phyloP scores from a whole-genome alignment of 2,113 vertebrate genomes.

The Ageneiosus marmoratus region DNA sequence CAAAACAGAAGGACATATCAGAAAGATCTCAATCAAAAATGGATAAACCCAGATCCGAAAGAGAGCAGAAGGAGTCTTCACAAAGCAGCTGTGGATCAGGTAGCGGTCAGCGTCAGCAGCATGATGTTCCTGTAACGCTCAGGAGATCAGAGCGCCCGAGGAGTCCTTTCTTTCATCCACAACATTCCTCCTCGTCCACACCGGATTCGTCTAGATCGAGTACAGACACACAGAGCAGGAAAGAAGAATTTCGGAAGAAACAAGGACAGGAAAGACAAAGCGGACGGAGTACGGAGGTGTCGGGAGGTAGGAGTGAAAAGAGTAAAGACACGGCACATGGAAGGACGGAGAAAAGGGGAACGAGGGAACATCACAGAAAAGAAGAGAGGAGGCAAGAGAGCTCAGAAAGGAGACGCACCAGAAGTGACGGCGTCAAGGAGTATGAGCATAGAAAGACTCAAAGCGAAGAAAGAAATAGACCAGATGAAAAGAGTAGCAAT shows the following conservation, averaged over 20 bases:
- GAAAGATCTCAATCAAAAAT: conserved; percentile 37
- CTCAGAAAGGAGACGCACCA: conserved; percentile 22
- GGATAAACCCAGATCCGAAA: conserved; percentile 60
- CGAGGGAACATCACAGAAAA: conserved; percentile 58
- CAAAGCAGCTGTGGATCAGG: conserved; percentile 68
- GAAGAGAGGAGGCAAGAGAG: conserved; percentile 51
- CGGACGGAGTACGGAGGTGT: conserved; percentile 39
- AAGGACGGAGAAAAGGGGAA: conserved; percentile 47
- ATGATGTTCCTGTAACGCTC: conserved; percentile 58
- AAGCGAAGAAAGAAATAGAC: background rate
- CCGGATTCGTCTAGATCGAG: conserved; percentile 14
- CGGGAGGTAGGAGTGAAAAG: conserved; percentile 55
- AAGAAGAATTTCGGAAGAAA: conserved; percentile 44
- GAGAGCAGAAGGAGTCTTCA: conserved; percentile 64
- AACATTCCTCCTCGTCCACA: background rate
- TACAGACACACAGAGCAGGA: conserved; percentile 1
- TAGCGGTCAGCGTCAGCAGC: conserved; percentile 60
- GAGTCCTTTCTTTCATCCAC: conserved; percentile 48
- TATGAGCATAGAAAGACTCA: conserved; percentile 11
- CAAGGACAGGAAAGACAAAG: conserved; percentile 31
- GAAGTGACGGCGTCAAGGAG: conserved; percentile 34
- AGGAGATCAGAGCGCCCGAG: conserved; percentile 66
- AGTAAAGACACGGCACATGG: conserved; percentile 11
- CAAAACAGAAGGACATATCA: conserved; percentile 3
- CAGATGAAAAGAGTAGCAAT: background rate